Conservation (phyloP, 2,797 vertebrate genomes). For the Pangasius larnaudii region DNA sequence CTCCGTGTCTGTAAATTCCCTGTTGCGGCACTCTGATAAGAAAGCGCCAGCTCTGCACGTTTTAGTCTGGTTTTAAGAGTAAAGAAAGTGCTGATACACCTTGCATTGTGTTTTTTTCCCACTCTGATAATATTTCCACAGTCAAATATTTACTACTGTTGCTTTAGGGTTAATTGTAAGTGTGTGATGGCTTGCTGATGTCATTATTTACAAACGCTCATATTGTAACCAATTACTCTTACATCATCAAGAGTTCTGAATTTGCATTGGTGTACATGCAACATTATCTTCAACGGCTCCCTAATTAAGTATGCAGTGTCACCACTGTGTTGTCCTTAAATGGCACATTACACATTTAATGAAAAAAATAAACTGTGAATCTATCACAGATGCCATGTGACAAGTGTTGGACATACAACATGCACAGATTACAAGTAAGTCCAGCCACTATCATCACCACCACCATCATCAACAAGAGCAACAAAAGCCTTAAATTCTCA, state of each 20-base stretch:
- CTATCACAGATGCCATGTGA: background rate
- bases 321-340: no score
- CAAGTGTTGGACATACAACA: background rate
- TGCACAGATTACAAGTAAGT: background rate
- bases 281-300: background rate
- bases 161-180: background rate
- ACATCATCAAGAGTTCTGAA: background rate
- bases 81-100: slow-evolving; percentile 51
- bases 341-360: background rate
- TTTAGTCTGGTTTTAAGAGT: slow-evolving; percentile 41
- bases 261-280: background rate
- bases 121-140: slow-evolving; percentile 19
- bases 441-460: background rate
- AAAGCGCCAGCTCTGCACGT: slow-evolving; percentile 55
- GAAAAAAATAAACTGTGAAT: background rate
- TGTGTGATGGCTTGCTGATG: background rate
- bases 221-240: background rate
- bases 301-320: background rate
- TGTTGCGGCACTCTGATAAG: slow-evolving; percentile 47
- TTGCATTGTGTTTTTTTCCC: background rate
- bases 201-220: slow-evolving; percentile 9
- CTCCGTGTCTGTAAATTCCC: slow-evolving; percentile 56
- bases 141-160: background rate
- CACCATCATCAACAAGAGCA: background rate
- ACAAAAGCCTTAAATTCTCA: background rate